Percentiles rank a stretch among this genome's conserved stretches.
These are phyloP conservation scores for Eristalinus sepulchralis DNA, from an alignment of 2,888 invertebrate species.

Conservation along the genomic window DNA sequence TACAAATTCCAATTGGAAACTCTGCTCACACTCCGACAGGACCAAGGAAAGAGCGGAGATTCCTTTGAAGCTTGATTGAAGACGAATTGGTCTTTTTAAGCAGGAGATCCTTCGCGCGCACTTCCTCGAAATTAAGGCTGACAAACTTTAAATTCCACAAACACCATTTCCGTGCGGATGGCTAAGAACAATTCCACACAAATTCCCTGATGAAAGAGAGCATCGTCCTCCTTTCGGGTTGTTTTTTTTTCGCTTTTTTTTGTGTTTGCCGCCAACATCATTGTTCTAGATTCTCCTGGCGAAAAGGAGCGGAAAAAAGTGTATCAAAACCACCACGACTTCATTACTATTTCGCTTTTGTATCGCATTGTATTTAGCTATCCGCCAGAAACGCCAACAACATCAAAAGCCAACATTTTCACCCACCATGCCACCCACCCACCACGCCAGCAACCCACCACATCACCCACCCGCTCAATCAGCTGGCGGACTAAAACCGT, in stretches of 20 bases:
- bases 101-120: not conserved
- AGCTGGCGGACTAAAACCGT: not conserved
- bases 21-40: not conserved
- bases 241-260: not conserved
- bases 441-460: not conserved
- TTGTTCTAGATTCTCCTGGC: not conserved
- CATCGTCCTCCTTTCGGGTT: not conserved
- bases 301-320: not conserved
- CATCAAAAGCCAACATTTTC: conserved; percentile 8
- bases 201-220: not conserved
- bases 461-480: not conserved
- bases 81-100: not conserved
- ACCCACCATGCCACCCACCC: not conserved
- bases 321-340: conserved; percentile 22
- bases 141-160: not conserved
- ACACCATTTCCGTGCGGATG: not conserved
- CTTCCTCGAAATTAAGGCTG: not conserved
- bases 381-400: conserved; percentile 6
- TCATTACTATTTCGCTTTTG: conserved; percentile 29
- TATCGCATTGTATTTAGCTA: not conserved
- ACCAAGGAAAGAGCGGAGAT: not conserved
- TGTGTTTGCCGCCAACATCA: not conserved
- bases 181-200: not conserved
- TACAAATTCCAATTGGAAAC: not conserved
- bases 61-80: not conserved